Evolutionary conservation across 2,113 vertebrate species (phyloP).

Genomic region (Brachyhypopomus gauderio): DNA sequence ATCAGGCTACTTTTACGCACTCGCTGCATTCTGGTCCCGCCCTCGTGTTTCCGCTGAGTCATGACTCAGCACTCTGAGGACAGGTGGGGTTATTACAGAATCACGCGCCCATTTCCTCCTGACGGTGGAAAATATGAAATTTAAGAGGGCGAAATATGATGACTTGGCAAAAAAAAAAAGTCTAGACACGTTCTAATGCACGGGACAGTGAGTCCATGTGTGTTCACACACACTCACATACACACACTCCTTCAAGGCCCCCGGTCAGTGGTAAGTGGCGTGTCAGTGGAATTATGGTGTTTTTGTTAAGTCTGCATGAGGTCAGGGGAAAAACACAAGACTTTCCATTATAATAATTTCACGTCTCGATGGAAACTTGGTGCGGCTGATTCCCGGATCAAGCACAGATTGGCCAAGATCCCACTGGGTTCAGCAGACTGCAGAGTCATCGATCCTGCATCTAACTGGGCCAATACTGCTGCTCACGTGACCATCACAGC

Average conservation of each 20-base stretch:
- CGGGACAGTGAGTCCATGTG: slow-evolving; percentile 48
- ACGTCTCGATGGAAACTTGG: slow-evolving; percentile 7
- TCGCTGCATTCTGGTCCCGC: not conserved
- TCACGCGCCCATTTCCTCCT: slow-evolving; percentile 54
- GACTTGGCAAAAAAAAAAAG: slow-evolving; percentile 56
- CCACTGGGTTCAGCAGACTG: not conserved
- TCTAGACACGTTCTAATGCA: not conserved
- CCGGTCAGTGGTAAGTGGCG: not conserved
- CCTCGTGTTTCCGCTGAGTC: not conserved
- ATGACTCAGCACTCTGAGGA: slow-evolving; percentile 10
- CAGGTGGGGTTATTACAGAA: slow-evolving; percentile 38
- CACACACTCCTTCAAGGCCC: not conserved
- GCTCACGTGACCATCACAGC: no score
- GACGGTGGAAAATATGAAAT: slow-evolving; percentile 70
- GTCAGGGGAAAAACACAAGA: not conserved
- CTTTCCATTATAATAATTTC: slow-evolving; percentile 25
- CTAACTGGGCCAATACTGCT: no score
- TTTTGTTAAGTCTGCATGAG: slow-evolving; percentile 40
- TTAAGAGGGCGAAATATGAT: slow-evolving; percentile 56
- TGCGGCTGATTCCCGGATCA: not conserved
- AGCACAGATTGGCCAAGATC: not conserved
- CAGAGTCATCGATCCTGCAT: not conserved
- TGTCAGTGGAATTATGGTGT: slow-evolving; percentile 30
- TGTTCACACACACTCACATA: slow-evolving; percentile 1
- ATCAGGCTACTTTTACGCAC: not conserved